phyloP scores from a whole-genome alignment of 2,888 invertebrate species.

The Ashinkailepas kermadecensis region DNA sequence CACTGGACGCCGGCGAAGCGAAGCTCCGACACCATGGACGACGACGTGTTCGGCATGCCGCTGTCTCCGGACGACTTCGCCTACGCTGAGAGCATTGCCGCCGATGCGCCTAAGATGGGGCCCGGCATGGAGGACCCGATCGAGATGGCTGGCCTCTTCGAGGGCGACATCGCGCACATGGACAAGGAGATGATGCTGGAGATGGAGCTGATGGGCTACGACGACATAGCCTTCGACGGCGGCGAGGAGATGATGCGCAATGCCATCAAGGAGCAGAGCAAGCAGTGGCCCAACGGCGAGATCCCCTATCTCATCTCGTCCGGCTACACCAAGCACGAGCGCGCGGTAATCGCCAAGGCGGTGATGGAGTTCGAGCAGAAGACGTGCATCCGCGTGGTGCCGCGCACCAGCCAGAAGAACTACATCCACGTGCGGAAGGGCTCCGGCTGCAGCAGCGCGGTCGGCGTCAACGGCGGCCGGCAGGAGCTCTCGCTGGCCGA shows the following conservation, averaged over 20 bases:
- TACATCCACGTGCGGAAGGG: slow-evolving; percentile 36
- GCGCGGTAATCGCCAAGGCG: slow-evolving; percentile 31
- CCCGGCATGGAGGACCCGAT: slow-evolving; percentile 34
- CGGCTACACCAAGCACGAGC: slow-evolving; percentile 25
- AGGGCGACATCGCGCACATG: slow-evolving; percentile 36
- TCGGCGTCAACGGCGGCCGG: slow-evolving; percentile 45
- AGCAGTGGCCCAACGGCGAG: slow-evolving; percentile 32
- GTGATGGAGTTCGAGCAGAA: slow-evolving; percentile 28
- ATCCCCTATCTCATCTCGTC: slow-evolving; percentile 35
- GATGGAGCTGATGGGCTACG: background rate
- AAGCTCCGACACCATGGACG: background rate
- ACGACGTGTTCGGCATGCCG: slow-evolving; percentile 31
- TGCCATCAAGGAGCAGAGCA: background rate
- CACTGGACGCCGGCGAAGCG: too few relatives aligned
- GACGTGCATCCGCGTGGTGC: slow-evolving; percentile 39
- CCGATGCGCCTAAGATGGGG: background rate
- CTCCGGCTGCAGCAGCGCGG: slow-evolving; percentile 44
- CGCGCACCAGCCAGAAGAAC: slow-evolving; percentile 36
- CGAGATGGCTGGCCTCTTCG: slow-evolving; percentile 37
- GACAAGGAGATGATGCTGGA: background rate
- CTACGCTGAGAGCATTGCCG: slow-evolving; percentile 34
- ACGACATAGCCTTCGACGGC: background rate
- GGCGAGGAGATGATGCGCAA: background rate
- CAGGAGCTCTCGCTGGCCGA: slow-evolving; percentile 44
- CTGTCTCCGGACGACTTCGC: slow-evolving; percentile 38